phyloP scores from a whole-genome alignment of 1,140 invertebrate genomes.

The Hyposmocoma kahamanoa region DNA sequence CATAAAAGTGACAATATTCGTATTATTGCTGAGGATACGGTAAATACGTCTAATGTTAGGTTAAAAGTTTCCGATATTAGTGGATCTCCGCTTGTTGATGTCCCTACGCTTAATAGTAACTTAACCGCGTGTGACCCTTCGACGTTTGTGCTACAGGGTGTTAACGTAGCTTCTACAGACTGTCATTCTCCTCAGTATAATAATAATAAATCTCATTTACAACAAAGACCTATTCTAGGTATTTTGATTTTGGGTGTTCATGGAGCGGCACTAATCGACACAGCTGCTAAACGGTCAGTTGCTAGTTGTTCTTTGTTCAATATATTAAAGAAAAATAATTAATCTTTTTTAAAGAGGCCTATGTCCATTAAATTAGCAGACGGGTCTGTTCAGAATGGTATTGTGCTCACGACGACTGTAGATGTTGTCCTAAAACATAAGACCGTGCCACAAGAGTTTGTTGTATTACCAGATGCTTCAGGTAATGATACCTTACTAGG shows the following conservation, averaged over 20 bases:
- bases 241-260: neutral
- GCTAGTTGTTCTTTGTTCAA: neutral
- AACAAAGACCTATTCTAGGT: constrained; percentile 1
- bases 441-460: neutral
- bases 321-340: neutral
- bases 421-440: constrained; percentile 2
- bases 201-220: neutral
- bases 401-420: neutral
- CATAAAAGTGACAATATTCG: neutral
- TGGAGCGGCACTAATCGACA: neutral
- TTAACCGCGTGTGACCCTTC: neutral
- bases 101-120: neutral
- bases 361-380: constrained; percentile 6
- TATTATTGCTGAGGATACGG: neutral
- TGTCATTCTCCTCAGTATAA: neutral
- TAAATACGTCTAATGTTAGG: neutral
- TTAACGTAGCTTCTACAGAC: neutral
- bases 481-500: constrained; percentile 1
- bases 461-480: neutral
- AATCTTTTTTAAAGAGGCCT: neutral
- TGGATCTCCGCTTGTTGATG: neutral
- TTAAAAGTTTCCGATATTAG: neutral
- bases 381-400: neutral
- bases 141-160: neutral
- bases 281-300: constrained; percentile 2